These are phyloP conservation scores for Aeoliscus strigatus DNA, from an alignment of 2,797 vertebrate species.

Conservation along the genomic window DNA sequence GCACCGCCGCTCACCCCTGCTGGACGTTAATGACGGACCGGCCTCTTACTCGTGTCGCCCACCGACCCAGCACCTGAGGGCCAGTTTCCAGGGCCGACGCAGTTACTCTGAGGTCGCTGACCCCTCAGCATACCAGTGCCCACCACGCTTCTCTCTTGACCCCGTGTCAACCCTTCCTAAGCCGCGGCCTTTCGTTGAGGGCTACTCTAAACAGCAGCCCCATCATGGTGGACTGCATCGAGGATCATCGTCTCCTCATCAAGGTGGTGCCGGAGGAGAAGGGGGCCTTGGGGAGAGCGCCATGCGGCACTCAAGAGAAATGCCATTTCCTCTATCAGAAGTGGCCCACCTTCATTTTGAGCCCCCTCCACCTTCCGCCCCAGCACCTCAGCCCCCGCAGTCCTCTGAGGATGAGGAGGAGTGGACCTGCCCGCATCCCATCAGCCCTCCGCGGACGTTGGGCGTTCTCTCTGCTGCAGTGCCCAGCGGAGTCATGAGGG, in stretches of 20 bases:
- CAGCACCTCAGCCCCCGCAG: slow-evolving; percentile 73
- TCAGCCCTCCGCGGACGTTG: slow-evolving; percentile 78
- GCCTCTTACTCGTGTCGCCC: slow-evolving; percentile 86
- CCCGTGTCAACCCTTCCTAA: slow-evolving; percentile 89
- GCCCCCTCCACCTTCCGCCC: slow-evolving; percentile 74
- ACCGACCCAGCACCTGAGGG: slow-evolving; percentile 86
- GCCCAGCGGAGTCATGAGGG: slow-evolving; percentile 79
- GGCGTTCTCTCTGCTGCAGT: slow-evolving; percentile 65
- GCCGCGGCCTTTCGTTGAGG: slow-evolving; percentile 84
- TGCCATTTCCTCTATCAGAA: slow-evolving; percentile 79
- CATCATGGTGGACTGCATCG: slow-evolving; percentile 69
- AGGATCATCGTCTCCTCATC: slow-evolving; percentile 63
- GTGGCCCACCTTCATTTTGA: slow-evolving; percentile 87
- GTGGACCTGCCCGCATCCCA: slow-evolving; percentile 87
- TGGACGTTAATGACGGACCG: slow-evolving; percentile 75
- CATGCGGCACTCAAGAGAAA: slow-evolving; percentile 74
- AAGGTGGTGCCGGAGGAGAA: slow-evolving; percentile 53
- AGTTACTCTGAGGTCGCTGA: slow-evolving; percentile 94
- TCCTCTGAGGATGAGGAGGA: slow-evolving; percentile 94
- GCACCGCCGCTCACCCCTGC: slow-evolving; percentile 80
- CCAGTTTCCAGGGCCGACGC: slow-evolving; percentile 91
- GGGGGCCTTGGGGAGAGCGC: slow-evolving; percentile 63
- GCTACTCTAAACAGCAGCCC: slow-evolving; percentile 73
- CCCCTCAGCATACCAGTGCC: slow-evolving; percentile 85
- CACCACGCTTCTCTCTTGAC: slow-evolving; percentile 84